phyloP scores from a whole-genome alignment of 1,140 invertebrate genomes.

The Lasaia peninsularis region DNA sequence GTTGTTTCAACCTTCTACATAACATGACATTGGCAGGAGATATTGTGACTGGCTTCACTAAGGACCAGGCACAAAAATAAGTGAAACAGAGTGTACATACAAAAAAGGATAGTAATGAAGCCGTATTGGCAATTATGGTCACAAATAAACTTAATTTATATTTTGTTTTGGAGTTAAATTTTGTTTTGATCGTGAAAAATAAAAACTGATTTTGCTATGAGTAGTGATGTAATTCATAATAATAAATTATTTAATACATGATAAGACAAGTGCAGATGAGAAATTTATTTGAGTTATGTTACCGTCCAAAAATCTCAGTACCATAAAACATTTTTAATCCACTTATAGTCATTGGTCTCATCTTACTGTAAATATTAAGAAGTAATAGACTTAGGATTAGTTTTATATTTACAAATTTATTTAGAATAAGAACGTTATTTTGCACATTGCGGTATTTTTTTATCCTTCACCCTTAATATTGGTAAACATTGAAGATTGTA shows the following conservation, averaged over 20 bases:
- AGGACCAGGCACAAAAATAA: too few relatives aligned
- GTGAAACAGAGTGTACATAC: too few relatives aligned
- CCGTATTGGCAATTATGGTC: too few relatives aligned
- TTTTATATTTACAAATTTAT: conserved; percentile 33
- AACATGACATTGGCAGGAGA: too few relatives aligned
- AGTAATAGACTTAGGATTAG: conserved; percentile 5
- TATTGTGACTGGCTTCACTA: too few relatives aligned
- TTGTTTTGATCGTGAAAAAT: too few relatives aligned
- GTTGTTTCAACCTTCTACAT: too few relatives aligned
- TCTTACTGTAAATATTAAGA: conserved; percentile 3
- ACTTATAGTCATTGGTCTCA: conserved; percentile 5
- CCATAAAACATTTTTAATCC: not conserved
- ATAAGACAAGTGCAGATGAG: not conserved
- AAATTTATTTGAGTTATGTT: not conserved
- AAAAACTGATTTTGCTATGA: too few relatives aligned
- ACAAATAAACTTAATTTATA: too few relatives aligned
- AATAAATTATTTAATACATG: not conserved
- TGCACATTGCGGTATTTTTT: conserved; percentile 23
- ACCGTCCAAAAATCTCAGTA: conserved; percentile 4
- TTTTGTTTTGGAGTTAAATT: too few relatives aligned
- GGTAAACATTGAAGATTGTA: not conserved
- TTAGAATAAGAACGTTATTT: conserved; percentile 37
- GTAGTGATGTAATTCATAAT: not conserved
- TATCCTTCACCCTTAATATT: conserved; percentile 1
- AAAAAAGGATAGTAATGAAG: too few relatives aligned